A percentile compares a stretch with the other conserved stretches of the same genome.
Evolutionary conservation across 2,888 invertebrate genomes (phyloP).

Genomic region (Phanerotoma sp.): DNA sequence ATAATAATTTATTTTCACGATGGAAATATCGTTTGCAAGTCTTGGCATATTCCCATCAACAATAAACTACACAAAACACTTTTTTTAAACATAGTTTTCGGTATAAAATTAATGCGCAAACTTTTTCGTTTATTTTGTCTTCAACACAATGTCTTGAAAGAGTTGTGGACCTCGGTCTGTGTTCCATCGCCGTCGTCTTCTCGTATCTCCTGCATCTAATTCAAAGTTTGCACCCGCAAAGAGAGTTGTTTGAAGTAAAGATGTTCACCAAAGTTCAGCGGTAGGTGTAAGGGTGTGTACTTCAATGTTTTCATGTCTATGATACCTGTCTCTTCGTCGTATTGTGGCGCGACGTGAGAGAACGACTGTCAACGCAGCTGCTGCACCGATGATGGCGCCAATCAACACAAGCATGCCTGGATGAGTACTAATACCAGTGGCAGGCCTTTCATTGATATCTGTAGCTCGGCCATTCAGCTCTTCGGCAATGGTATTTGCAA

Average conservation of each 20-base stretch:
- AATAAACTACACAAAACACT: constrained; percentile 9
- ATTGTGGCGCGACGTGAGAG: constrained; percentile 55
- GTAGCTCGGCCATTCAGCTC: constrained; percentile 46
- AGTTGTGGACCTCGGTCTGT: constrained; percentile 8
- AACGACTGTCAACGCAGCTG: constrained; percentile 60
- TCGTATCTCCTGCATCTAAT: constrained; percentile 8
- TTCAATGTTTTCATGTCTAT: constrained; percentile 61
- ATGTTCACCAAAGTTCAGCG: constrained; percentile 69
- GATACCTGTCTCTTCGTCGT: constrained; percentile 44
- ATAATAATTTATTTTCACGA: background rate
- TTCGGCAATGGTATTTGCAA: constrained; percentile 46
- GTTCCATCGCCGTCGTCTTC: too few relatives aligned
- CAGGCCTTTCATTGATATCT: constrained; percentile 43
- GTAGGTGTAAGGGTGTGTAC: constrained; percentile 64
- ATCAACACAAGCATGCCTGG: constrained; percentile 63
- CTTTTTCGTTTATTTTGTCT: constrained; percentile 3
- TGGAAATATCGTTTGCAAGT: background rate
- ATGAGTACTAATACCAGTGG: constrained; percentile 52
- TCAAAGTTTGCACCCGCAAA: constrained; percentile 4
- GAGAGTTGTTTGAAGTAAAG: constrained; percentile 1
- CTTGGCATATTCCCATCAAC: background rate
- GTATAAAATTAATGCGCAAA: constrained; percentile 21
- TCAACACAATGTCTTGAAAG: background rate
- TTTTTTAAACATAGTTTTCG: too few relatives aligned
- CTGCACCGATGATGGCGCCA: constrained; percentile 62